A percentile compares a stretch with the other conserved stretches of the same genome.
Evolutionary conservation across 2,113 vertebrate genomes (phyloP).

Genomic region (Aviceda subcristata): DNA sequence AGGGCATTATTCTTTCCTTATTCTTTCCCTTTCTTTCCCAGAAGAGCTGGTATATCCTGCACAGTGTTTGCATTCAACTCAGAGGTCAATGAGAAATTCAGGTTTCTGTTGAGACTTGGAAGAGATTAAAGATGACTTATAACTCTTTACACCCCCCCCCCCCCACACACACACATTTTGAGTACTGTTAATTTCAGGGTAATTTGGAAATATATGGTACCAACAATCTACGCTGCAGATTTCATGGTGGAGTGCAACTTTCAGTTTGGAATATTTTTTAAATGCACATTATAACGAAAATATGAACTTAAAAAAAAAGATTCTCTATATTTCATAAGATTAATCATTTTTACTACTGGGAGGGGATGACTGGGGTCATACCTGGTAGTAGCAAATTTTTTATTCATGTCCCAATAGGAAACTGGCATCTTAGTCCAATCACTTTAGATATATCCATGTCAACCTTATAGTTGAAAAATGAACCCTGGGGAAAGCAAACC

Average conservation of each 20-base stretch:
- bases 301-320: not conserved
- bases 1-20: not conserved
- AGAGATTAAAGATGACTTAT: not conserved
- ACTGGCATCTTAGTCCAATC: not conserved
- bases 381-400: not conserved
- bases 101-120: not conserved
- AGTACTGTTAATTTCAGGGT: not conserved
- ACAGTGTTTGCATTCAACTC: not conserved
- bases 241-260: not conserved
- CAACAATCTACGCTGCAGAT: not conserved
- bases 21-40: not conserved
- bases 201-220: not conserved
- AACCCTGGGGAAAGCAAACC: constrained; percentile 22
- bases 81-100: not conserved
- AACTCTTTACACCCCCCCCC: no score
- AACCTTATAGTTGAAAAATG: not conserved
- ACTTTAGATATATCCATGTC: constrained; percentile 13
- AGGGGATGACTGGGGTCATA: not conserved
- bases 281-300: not conserved
- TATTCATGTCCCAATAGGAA: constrained; percentile 1
- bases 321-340: not conserved
- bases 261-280: not conserved
- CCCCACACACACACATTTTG: no score
- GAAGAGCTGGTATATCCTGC: not conserved
- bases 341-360: not conserved